A percentile compares a stretch with the other conserved stretches of the same genome.
Conservation (phyloP, 2,888 invertebrate genomes). For the Julus scanicus region DNA sequence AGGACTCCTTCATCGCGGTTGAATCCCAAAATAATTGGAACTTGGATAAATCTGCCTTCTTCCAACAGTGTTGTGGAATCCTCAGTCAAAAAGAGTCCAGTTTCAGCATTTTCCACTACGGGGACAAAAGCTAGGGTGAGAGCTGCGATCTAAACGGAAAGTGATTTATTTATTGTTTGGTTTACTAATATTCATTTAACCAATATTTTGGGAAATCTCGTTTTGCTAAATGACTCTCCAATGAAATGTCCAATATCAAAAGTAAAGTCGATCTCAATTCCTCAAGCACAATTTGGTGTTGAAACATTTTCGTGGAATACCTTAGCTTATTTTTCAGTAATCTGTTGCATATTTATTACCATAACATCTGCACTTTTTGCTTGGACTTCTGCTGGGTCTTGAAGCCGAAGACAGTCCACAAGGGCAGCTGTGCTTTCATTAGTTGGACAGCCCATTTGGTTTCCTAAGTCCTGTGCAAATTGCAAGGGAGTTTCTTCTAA, state of each 20-base stretch:
- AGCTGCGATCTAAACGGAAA: neutral
- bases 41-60: slow-evolving; percentile 53
- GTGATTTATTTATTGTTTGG: no score
- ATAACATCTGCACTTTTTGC: neutral
- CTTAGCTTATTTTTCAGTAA: neutral
- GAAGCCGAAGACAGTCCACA: slow-evolving; percentile 30
- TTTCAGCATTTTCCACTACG: slow-evolving; percentile 44
- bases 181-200: neutral
- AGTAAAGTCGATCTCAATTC: no score
- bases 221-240: no score
- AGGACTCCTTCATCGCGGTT: slow-evolving; percentile 48
- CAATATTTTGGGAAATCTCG: no score
- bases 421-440: neutral
- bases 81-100: slow-evolving; percentile 47
- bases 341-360: no score
- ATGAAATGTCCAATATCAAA: no score
- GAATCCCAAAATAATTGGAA: slow-evolving; percentile 49
- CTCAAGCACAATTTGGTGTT: no score
- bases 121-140: slow-evolving; percentile 7
- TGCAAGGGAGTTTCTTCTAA: neutral
- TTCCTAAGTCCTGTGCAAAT: neutral
- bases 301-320: no score
- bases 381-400: neutral
- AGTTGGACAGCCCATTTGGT: neutral
- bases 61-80: slow-evolving; percentile 41